These are phyloP conservation scores for Eospalax fontanierii DNA, from an alignment of 2,797 vertebrate species.

Conservation along the genomic window DNA sequence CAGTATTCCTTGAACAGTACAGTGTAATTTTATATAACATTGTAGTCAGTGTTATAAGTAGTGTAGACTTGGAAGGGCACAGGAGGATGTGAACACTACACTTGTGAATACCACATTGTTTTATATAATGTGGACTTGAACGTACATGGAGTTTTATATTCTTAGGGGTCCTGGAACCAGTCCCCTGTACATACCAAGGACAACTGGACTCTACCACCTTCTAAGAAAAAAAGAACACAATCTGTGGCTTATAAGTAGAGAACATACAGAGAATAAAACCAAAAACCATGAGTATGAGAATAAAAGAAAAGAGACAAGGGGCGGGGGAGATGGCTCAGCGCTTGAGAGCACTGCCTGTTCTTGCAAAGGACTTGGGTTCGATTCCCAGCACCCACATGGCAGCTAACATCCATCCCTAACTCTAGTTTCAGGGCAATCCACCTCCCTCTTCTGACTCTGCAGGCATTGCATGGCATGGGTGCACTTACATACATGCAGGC, in stretches of 20 bases:
- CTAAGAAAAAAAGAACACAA: neutral
- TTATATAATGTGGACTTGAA: neutral
- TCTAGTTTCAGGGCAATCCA: too few relatives aligned
- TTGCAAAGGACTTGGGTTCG: too few relatives aligned
- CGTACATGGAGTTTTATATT: neutral
- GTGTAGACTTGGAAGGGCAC: neutral
- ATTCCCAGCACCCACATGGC: too few relatives aligned
- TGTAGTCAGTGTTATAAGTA: neutral
- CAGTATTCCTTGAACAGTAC: neutral
- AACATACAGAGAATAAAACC: neutral
- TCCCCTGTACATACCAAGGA: neutral
- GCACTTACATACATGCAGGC: too few relatives aligned
- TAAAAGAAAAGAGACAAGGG: neutral
- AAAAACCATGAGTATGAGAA: neutral
- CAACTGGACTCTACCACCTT: neutral
- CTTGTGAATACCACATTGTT: neutral
- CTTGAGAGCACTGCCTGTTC: too few relatives aligned
- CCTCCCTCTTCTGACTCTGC: too few relatives aligned
- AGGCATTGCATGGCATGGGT: too few relatives aligned
- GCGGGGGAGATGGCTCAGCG: too few relatives aligned
- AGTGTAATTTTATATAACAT: neutral
- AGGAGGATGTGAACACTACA: neutral
- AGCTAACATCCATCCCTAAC: too few relatives aligned
- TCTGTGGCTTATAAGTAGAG: constrained; percentile 26
- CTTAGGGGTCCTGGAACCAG: neutral